Conservation (phyloP, 2,888 invertebrate genomes). For the Heliconius hortense region DNA sequence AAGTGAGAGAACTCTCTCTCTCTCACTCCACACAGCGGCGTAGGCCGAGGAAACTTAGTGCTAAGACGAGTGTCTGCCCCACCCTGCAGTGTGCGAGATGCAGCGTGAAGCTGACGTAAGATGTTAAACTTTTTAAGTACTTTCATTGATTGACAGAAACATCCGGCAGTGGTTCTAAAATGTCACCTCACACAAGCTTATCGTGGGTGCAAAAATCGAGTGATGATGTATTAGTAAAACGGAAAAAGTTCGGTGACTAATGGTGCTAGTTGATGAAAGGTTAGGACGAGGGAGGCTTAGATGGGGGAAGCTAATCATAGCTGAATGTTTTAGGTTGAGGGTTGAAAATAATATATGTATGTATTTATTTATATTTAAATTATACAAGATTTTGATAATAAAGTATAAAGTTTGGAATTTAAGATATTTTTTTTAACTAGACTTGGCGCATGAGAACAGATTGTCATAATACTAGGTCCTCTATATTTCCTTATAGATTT, state of each 20-base stretch:
- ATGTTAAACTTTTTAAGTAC: conserved; percentile 24
- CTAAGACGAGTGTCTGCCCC: too few relatives aligned
- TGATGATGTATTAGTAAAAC: conserved; percentile 56
- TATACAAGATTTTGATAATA: too few relatives aligned
- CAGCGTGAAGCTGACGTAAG: neutral
- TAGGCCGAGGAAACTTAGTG: too few relatives aligned
- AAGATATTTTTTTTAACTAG: too few relatives aligned
- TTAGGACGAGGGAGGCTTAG: conserved; percentile 7
- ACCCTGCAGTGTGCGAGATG: too few relatives aligned
- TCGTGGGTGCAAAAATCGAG: conserved; percentile 58
- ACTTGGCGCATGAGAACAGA: too few relatives aligned
- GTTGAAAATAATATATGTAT: neutral
- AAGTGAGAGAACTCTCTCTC: too few relatives aligned
- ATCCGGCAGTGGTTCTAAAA: conserved; percentile 53
- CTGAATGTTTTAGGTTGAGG: neutral
- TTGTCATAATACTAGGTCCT: too few relatives aligned
- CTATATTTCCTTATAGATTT: too few relatives aligned
- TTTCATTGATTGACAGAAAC: conserved; percentile 48
- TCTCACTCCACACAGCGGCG: too few relatives aligned
- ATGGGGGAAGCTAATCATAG: neutral
- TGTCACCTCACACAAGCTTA: conserved; percentile 37
- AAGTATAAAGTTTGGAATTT: too few relatives aligned
- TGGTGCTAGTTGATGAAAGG: conserved; percentile 38
- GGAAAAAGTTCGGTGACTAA: conserved; percentile 41
- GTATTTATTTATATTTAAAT: neutral